A percentile compares a stretch with the other conserved stretches of the same genome.
Conservation (phyloP, 2,888 invertebrate species). For the Eupithecia centaureata region DNA sequence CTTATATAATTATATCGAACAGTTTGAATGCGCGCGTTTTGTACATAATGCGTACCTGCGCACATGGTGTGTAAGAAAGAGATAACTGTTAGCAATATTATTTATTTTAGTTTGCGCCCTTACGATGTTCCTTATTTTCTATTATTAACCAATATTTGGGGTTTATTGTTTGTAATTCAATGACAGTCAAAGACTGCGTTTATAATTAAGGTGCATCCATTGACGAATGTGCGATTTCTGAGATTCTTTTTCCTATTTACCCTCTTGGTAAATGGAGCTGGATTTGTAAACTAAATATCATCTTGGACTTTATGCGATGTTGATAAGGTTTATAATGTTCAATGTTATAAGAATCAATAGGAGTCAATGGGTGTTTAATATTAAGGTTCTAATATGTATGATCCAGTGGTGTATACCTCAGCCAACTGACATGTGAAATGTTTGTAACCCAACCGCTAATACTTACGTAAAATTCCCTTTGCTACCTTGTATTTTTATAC, state of each 20-base stretch:
- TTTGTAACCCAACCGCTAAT: too few species aligned
- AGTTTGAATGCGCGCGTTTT: background rate
- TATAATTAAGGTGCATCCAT: slow-evolving; percentile 25
- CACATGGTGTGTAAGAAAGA: too few species aligned
- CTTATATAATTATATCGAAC: background rate
- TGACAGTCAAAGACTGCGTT: slow-evolving; percentile 48
- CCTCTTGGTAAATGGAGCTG: background rate
- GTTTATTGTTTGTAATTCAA: slow-evolving; percentile 34
- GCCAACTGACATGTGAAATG: too few species aligned
- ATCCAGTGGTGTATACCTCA: slow-evolving; percentile 24
- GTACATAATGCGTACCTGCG: background rate
- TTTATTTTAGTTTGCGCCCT: background rate
- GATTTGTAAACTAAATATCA: background rate
- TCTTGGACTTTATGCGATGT: background rate
- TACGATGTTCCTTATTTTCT: background rate
- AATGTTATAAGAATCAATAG: slow-evolving; percentile 7
- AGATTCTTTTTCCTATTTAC: background rate
- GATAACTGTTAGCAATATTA: too few species aligned
- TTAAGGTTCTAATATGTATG: slow-evolving; percentile 10
- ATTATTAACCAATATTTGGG: slow-evolving; percentile 1
- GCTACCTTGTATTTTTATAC: too few species aligned
- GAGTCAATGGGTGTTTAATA: slow-evolving; percentile 23
- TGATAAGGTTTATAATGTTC: background rate
- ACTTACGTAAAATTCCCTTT: too few species aligned
- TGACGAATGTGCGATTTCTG: background rate